phyloP scores from a whole-genome alignment of 2,888 invertebrate species.

The Eupeodes luniger region DNA sequence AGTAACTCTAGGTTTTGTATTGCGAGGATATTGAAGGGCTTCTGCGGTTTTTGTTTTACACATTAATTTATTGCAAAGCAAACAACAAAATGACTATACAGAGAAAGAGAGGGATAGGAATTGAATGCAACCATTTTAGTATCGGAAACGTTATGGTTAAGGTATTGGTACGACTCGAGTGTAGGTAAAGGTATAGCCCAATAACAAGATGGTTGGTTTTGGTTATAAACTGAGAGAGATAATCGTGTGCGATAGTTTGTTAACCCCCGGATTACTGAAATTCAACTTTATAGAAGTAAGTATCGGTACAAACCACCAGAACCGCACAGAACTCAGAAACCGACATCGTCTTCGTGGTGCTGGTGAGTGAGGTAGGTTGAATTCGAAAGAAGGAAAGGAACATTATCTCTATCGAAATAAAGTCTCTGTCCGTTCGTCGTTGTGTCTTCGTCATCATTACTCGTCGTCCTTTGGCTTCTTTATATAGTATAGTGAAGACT shows the following conservation, averaged over 20 bases:
- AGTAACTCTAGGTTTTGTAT: slow-evolving; percentile 10
- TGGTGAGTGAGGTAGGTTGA: background rate
- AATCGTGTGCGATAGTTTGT: slow-evolving; percentile 68
- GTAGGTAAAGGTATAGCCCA: background rate
- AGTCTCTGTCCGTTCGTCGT: background rate
- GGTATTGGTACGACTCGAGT: too few species aligned
- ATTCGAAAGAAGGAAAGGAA: background rate
- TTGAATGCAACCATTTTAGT: slow-evolving; percentile 40
- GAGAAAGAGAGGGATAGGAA: background rate
- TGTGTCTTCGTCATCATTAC: background rate
- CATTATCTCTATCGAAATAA: slow-evolving; percentile 2
- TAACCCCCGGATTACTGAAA: slow-evolving; percentile 55
- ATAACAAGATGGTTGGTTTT: slow-evolving; percentile 39
- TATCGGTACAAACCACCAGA: background rate
- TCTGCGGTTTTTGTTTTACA: slow-evolving; percentile 64
- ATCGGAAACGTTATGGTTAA: slow-evolving; percentile 51
- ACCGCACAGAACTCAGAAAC: slow-evolving; percentile 6
- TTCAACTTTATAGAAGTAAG: background rate
- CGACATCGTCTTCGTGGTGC: slow-evolving; percentile 13
- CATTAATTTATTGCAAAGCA: slow-evolving; percentile 70
- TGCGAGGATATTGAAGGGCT: slow-evolving; percentile 70
- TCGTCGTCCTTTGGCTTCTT: slow-evolving; percentile 26
- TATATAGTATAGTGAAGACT: too few species aligned
- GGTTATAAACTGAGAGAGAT: slow-evolving; percentile 26
- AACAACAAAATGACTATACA: background rate